phyloP scores from a whole-genome alignment of 2,888 invertebrate genomes.

The Hydraecia micacea region DNA sequence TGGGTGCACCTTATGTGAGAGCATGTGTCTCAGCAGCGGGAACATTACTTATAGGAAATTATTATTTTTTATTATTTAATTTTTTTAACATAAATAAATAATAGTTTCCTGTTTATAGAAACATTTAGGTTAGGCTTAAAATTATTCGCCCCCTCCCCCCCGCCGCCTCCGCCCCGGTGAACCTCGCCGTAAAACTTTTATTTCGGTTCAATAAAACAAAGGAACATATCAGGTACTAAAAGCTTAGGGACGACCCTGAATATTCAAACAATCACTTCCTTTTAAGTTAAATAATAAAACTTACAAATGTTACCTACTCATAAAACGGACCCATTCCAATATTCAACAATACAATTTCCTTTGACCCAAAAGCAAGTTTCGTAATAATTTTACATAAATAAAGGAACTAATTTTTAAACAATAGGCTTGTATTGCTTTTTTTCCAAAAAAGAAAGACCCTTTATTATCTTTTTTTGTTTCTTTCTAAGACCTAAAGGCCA shows the following conservation, averaged over 20 bases:
- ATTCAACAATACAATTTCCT: conserved; percentile 68
- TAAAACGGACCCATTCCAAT: conserved; percentile 57
- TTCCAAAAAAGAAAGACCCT: conserved; percentile 5
- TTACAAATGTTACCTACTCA: conserved; percentile 49
- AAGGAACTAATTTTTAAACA: conserved; percentile 63
- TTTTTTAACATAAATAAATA: not conserved
- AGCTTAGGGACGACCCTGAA: conserved; percentile 45
- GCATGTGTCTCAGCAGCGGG: not conserved
- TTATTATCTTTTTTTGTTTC: conserved; percentile 3
- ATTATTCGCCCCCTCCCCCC: not conserved
- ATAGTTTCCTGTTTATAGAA: conserved; percentile 8
- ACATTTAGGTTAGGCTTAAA: conserved; percentile 1
- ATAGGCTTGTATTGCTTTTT: conserved; percentile 46
- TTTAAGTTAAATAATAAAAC: conserved; percentile 47
- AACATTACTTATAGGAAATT: not conserved
- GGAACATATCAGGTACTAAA: conserved; percentile 38
- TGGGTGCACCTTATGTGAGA: too few species aligned
- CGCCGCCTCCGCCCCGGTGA: too few species aligned
- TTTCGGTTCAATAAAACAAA: conserved; percentile 37
- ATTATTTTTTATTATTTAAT: too few species aligned
- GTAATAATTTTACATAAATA: conserved; percentile 66
- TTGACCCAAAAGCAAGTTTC: conserved; percentile 64
- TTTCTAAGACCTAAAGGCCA: conserved; percentile 7
- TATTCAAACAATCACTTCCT: conserved; percentile 63
- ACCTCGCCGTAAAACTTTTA: conserved; percentile 15